Evolutionary conservation across 2,797 vertebrate genomes (phyloP).

Genomic region (Acestrorhynchus altus): DNA sequence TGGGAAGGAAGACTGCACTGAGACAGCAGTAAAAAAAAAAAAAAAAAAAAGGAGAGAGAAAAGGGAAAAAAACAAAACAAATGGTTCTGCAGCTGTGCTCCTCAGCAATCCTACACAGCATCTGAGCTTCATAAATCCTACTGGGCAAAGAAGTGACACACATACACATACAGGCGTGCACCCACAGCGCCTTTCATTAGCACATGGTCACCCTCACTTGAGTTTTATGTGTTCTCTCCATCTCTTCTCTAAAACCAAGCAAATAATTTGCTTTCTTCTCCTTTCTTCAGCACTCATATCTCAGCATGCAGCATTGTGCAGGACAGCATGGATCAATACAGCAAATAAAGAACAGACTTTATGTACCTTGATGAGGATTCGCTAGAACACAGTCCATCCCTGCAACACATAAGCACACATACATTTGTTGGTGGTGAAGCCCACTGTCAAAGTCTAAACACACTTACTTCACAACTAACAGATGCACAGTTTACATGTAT

Average conservation of each 20-base stretch:
- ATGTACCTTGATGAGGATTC: slow-evolving; percentile 60
- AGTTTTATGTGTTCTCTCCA: background rate
- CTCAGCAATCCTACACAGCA: slow-evolving; percentile 24
- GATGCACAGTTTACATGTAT: background rate
- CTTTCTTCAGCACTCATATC: slow-evolving; percentile 2
- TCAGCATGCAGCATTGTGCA: background rate
- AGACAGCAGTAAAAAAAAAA: background rate
- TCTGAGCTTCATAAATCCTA: slow-evolving; percentile 42
- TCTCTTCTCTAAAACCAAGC: background rate
- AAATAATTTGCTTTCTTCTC: background rate
- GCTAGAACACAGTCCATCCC: slow-evolving; percentile 59
- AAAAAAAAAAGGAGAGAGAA: too few relatives aligned
- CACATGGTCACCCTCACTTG: slow-evolving; percentile 5
- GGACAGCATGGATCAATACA: background rate
- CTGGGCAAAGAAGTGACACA: slow-evolving; percentile 14
- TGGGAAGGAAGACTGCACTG: slow-evolving; percentile 5
- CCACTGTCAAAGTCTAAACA: too few relatives aligned
- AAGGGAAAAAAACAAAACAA: slow-evolving; percentile 18
- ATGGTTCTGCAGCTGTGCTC: slow-evolving; percentile 44
- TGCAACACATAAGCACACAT: slow-evolving; percentile 37
- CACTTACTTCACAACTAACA: background rate
- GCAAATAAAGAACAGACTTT: background rate
- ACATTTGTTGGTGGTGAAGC: background rate
- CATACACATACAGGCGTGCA: slow-evolving; percentile 1
- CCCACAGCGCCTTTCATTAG: background rate